Evolutionary conservation across 2,888 invertebrate genomes (phyloP), one percentile per base, ranked within the genome.

Genomic region (Clistopyga incitator): DNA sequence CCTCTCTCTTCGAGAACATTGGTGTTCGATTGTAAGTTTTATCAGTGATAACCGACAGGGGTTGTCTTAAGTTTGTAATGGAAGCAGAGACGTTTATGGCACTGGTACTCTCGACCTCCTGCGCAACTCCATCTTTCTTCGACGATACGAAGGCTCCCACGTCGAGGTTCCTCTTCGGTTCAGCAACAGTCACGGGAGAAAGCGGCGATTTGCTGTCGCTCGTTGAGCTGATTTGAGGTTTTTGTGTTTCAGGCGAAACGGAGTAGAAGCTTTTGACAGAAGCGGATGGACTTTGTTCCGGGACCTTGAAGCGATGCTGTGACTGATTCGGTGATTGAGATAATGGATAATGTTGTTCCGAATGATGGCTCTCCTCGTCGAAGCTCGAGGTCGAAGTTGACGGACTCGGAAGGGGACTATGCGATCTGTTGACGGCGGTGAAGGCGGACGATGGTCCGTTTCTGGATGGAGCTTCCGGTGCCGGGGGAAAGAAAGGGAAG

Each of bases 321-420:
- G 82, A 86, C 11, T 86, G 85, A 71, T 86, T 88, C 6, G 91
- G 91, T 3, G 91, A 91, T 1, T 90, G 88, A 0, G 89, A 88
- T 54, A 88, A 88, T 4, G 89, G 90, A 78, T 89, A 90, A 11
- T 85, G 87, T 18, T 85, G 87, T 18, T 94, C 94, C 0, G 95
- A 94, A 3, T 95, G 95, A 56, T 93, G 92, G 34, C 89, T 92
- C 85, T 96, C 96, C 15, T 95, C 95, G 52, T 94, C 94, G 86
- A 95, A 95, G 71, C 96, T 96, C 6, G 96, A 96, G 61, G 95
- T 95, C 59, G 96, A 96, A 0, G 96, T 96, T 20, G 96, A 93
- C 0, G 97, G 97, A 88, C 97, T 97, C 15, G 96, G 90, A 0
- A 96, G 95, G 0, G 97, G 97, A 90, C 96, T 96, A 81, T 95